Percentiles rank a stretch among this genome's conserved stretches.
phyloP scores from a whole-genome alignment of 2,113 vertebrate species.

The Pedetes capensis region DNA sequence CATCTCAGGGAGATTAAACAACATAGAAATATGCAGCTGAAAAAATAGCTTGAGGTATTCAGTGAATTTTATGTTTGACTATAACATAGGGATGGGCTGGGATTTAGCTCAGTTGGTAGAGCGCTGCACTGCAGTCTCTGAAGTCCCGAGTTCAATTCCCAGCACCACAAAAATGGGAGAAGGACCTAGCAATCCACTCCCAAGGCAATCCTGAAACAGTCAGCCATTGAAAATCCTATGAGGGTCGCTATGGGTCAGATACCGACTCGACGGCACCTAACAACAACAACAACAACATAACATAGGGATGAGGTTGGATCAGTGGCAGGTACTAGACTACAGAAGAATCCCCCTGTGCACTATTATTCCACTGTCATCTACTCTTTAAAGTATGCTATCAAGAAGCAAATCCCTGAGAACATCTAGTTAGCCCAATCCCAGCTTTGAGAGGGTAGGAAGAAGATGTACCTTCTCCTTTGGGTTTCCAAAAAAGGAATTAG shows the following conservation, averaged over 20 bases:
- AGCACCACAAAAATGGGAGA: too few relatives aligned
- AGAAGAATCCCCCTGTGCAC: neutral
- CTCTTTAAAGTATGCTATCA: neutral
- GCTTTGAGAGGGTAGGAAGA: neutral
- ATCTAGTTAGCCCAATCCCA: neutral
- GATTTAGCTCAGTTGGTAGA: too few relatives aligned
- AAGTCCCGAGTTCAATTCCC: too few relatives aligned
- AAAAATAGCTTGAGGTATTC: neutral
- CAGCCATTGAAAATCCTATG: too few relatives aligned
- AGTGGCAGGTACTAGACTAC: neutral
- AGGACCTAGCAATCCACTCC: too few relatives aligned
- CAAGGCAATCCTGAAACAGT: too few relatives aligned
- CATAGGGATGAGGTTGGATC: too few relatives aligned
- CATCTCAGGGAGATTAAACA: neutral
- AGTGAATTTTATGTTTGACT: neutral
- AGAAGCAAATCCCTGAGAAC: neutral
- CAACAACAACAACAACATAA: too few relatives aligned
- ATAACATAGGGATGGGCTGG: too few relatives aligned
- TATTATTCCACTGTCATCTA: neutral
- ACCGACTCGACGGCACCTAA: too few relatives aligned
- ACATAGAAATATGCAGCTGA: neutral
- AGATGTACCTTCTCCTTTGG: neutral
- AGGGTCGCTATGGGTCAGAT: too few relatives aligned
- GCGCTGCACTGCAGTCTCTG: too few relatives aligned
- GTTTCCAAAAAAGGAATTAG: neutral